Evolutionary conservation across 2,797 vertebrate species (phyloP), one percentile per base, ranked within the genome.

Genomic region (Centroberyx gerrardi): DNA sequence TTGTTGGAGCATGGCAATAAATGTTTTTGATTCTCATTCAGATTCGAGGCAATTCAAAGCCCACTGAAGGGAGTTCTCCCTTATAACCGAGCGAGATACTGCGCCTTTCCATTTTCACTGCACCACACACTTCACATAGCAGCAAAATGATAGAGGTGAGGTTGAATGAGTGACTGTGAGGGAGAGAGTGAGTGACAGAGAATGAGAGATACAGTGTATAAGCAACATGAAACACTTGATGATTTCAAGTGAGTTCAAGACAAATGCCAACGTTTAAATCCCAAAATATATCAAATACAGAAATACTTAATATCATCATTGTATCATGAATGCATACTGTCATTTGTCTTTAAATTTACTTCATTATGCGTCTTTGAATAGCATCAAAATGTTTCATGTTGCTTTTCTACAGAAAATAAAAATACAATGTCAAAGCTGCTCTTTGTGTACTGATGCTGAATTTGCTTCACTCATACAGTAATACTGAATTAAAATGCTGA

Each of bases 11-110:
- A 13, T 2, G 10, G 40, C 40, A 42, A 42, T 13, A 42, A 36
- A 36, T 36, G 33, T 36, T 42, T 42, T 13, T 42, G 40, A 42
- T 42, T 62, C 81, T 87, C 74, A 85, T 85, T 88, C 83, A 71
- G 65, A 68, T 80, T 76, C 76, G 71, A 71, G 62, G 82, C 86
- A 78, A 84, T 89, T 81, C 70, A 83, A 82, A 84, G 62, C 72
- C 78, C 76, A 83, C 68, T 82, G 83, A 88, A 63, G 76, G 72
- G 62, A 73, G 74, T 83, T 82, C 82, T 44, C 68, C 76, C 56
- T 83, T 59, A 10, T 62, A 80, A 76, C 78, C 52, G 62, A 12
- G 14, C 60, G 74, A 78, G 65, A 78, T 46, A 40, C 72, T 49
- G 62, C 54, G 75, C 40, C 74, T 81, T 76, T 76, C 72, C 46